phyloP scores from a whole-genome alignment of 2,113 vertebrate species.

The Myrmecophaga tridactyla region DNA sequence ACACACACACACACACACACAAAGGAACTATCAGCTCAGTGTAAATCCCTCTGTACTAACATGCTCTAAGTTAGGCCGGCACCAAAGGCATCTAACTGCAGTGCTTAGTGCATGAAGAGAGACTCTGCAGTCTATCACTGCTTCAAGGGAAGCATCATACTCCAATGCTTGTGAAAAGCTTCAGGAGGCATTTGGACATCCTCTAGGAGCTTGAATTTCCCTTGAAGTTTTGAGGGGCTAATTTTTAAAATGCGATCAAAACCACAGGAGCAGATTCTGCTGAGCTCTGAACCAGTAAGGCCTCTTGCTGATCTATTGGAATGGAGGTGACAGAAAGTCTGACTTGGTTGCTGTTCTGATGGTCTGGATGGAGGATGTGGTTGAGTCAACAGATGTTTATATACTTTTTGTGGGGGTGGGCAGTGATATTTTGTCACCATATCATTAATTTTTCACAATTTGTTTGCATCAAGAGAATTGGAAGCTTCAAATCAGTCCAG shows the following conservation, averaged over 20 bases:
- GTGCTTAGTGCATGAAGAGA: neutral
- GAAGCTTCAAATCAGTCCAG: neutral
- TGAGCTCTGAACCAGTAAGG: accelerated
- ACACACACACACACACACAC: too few species aligned
- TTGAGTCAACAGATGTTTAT: neutral
- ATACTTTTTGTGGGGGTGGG: neutral
- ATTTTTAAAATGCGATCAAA: neutral
- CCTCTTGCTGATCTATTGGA: neutral
- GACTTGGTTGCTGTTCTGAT: neutral
- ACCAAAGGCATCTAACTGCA: neutral
- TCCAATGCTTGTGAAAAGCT: neutral
- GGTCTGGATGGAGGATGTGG: neutral
- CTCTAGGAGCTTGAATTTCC: neutral
- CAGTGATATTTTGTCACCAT: neutral
- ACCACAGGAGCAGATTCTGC: neutral
- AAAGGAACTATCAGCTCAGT: neutral
- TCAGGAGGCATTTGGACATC: neutral
- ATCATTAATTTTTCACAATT: neutral
- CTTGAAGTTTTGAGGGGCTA: neutral
- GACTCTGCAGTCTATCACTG: too few species aligned
- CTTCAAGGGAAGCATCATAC: neutral
- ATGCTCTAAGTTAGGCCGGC: neutral
- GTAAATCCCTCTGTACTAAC: neutral
- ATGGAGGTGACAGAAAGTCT: neutral
- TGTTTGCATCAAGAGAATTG: neutral